A percentile compares a stretch with the other conserved stretches of the same genome.
Conservation (phyloP, 2,797 vertebrate species). For the Heliangelus exortis region DNA sequence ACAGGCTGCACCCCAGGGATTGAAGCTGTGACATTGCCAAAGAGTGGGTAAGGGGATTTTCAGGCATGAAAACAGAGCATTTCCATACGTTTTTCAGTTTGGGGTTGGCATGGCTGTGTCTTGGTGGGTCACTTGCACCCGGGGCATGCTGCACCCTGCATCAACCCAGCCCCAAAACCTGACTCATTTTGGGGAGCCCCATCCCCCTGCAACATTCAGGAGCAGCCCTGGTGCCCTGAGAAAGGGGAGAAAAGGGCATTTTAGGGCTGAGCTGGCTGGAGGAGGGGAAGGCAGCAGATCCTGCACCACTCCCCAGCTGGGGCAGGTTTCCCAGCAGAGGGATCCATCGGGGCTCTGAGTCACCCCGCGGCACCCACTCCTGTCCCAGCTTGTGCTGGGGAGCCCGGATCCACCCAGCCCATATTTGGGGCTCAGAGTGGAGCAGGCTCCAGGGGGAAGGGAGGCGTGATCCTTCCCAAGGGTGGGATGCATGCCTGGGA, state of each 20-base stretch:
- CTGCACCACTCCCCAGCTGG: background rate
- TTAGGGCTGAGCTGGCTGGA: accelerated
- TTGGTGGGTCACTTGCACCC: background rate
- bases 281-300: background rate
- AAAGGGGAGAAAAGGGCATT: background rate
- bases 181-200: accelerated
- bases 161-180: background rate
- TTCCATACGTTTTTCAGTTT: background rate
- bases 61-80: accelerated
- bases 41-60: background rate
- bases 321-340: background rate
- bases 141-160: background rate
- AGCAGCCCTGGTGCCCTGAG: background rate
- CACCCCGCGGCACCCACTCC: background rate
- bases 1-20: accelerated
- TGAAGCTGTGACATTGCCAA: accelerated
- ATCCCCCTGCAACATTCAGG: accelerated
- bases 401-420: background rate
- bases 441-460: background rate
- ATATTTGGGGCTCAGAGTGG: background rate
- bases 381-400: background rate
- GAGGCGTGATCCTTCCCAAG: background rate
- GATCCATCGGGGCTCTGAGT: conserved; percentile 30
- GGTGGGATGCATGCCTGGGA: background rate
- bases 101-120: accelerated